phyloP scores from a whole-genome alignment of 2,113 vertebrate species.

The Podarcis muralis region DNA sequence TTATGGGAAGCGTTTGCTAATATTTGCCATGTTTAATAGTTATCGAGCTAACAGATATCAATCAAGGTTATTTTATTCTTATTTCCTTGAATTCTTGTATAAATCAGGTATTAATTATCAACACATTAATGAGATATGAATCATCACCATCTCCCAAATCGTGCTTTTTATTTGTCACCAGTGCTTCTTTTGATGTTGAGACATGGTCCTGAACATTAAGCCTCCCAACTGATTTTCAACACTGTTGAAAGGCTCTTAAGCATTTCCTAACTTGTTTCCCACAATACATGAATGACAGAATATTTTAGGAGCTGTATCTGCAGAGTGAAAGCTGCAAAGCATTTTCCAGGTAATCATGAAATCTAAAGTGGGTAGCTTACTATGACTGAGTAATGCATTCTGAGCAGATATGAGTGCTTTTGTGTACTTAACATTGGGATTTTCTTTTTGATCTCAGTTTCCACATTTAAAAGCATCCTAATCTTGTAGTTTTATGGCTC shows the following conservation, averaged over 20 bases:
- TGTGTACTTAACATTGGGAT: constrained; percentile 57
- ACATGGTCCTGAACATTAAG: constrained; percentile 31
- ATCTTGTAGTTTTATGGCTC: constrained; percentile 50
- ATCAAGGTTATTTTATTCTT: constrained; percentile 11
- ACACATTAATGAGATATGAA: constrained; percentile 4
- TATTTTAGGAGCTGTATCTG: constrained; percentile 55
- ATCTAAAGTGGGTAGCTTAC: constrained; percentile 65
- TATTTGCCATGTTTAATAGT: constrained; percentile 4
- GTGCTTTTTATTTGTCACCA: neutral
- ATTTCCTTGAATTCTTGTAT: constrained; percentile 13
- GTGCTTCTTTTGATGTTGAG: constrained; percentile 50
- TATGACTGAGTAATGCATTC: constrained; percentile 53
- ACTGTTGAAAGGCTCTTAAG: constrained; percentile 51
- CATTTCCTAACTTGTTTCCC: constrained; percentile 46
- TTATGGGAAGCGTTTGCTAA: constrained; percentile 25
- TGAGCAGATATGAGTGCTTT: constrained; percentile 55
- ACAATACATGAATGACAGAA: constrained; percentile 60
- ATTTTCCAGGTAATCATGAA: constrained; percentile 65
- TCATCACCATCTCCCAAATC: neutral
- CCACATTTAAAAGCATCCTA: constrained; percentile 41
- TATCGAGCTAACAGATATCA: constrained; percentile 17
- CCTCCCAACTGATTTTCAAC: constrained; percentile 40
- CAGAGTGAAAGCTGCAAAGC: constrained; percentile 45
- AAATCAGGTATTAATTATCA: constrained; percentile 9
- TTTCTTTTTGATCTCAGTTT: constrained; percentile 61